A percentile compares a stretch with the other conserved stretches of the same genome.
phyloP scores from a whole-genome alignment of 2,113 vertebrate species.

The Irena cyanogastra region DNA sequence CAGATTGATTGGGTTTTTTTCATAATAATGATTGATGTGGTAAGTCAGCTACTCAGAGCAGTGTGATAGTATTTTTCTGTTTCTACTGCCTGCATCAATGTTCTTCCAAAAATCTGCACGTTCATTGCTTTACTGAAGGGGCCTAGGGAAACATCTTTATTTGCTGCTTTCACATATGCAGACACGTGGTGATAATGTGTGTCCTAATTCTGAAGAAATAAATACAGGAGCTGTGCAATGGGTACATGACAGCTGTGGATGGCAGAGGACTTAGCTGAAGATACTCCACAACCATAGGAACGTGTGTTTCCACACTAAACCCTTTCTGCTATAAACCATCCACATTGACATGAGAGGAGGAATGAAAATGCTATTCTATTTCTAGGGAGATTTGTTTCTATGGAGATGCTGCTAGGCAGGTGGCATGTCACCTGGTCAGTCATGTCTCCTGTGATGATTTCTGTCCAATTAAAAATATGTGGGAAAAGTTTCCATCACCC shows the following conservation, averaged over 20 bases:
- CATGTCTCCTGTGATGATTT: background rate
- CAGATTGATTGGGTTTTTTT: background rate
- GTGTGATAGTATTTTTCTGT: background rate
- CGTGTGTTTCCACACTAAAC: background rate
- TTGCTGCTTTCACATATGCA: background rate
- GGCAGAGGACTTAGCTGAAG: background rate
- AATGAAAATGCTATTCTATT: background rate
- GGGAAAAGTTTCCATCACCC: background rate
- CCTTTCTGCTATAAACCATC: background rate
- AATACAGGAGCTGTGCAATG: background rate
- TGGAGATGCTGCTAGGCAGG: background rate
- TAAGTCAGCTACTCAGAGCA: background rate
- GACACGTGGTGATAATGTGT: background rate
- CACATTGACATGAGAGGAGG: background rate
- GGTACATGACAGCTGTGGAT: background rate
- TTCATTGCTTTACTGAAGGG: background rate
- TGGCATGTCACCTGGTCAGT: background rate
- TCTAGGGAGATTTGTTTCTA: background rate
- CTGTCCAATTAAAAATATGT: background rate
- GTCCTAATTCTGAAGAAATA: background rate
- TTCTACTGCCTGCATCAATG: background rate
- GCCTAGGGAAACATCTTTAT: background rate
- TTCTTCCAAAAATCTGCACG: background rate
- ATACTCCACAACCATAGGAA: background rate
- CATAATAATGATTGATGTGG: background rate